These are phyloP conservation scores for Hydrochoerus hydrochaeris DNA, from an alignment of 2,113 vertebrate genomes.

Conservation along the genomic window DNA sequence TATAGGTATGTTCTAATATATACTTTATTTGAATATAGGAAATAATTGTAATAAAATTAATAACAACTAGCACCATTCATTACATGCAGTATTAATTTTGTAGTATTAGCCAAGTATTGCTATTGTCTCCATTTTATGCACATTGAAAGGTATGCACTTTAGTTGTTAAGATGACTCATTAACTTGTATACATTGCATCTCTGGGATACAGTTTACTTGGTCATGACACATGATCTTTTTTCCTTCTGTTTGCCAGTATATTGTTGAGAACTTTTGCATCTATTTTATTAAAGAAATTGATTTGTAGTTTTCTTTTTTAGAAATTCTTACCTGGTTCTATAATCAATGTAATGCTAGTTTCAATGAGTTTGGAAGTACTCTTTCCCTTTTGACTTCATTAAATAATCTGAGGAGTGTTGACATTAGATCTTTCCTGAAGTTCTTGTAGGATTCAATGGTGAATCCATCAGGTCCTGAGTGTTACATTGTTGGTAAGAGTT, in stretches of 20 bases:
- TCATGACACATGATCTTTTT: neutral
- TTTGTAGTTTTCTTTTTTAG: neutral
- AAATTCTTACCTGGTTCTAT: neutral
- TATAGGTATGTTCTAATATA: constrained; percentile 7
- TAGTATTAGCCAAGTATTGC: neutral
- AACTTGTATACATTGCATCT: neutral
- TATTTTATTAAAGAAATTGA: neutral
- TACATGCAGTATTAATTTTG: neutral
- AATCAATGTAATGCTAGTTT: neutral
- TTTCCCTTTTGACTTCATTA: neutral
- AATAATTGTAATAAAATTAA: constrained; percentile 41
- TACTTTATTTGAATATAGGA: neutral
- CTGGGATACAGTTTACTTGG: neutral
- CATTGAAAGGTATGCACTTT: neutral
- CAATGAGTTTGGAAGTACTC: neutral
- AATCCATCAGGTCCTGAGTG: neutral
- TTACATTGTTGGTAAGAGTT: neutral
- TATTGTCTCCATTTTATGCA: neutral
- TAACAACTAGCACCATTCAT: neutral
- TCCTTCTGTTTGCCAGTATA: neutral
- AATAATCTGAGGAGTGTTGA: neutral
- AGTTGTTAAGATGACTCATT: neutral
- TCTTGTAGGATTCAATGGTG: neutral
- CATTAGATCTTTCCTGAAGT: neutral
- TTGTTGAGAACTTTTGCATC: neutral